phyloP scores from a whole-genome alignment of 2,113 vertebrate species.

The Willisornis vidua region DNA sequence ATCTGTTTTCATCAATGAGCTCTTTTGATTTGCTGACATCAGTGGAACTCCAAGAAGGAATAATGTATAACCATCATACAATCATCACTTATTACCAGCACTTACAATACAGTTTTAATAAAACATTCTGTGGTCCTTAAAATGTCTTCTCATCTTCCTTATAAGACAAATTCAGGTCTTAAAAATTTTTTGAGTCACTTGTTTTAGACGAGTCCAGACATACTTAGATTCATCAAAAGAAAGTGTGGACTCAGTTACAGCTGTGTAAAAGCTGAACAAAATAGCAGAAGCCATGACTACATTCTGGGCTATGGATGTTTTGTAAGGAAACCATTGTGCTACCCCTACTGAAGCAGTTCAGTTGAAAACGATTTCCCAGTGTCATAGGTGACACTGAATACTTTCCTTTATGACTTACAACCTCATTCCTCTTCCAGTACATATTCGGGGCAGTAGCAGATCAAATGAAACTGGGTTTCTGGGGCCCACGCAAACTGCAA shows the following conservation, averaged over 20 bases:
- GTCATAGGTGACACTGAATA: background rate
- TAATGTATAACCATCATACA: background rate
- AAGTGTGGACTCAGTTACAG: background rate
- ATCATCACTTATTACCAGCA: background rate
- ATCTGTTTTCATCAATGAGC: background rate
- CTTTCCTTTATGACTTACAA: background rate
- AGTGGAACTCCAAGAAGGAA: constrained; percentile 9
- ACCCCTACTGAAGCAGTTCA: background rate
- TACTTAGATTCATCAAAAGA: background rate
- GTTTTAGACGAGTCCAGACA: background rate
- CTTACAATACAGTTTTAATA: background rate
- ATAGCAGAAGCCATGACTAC: background rate
- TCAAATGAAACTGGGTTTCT: constrained; percentile 3
- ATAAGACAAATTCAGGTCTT: background rate
- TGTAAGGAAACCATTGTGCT: background rate
- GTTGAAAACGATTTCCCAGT: background rate
- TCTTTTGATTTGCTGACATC: constrained; percentile 1
- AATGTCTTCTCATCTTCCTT: background rate
- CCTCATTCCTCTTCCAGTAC: background rate
- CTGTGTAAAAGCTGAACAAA: background rate
- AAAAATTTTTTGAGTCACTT: background rate
- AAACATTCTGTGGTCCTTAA: background rate
- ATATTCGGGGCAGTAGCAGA: background rate
- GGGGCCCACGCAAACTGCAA: background rate
- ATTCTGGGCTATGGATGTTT: background rate